Base-by-base conservation (phyloP, 2,113 vertebrate genomes). In the Sylvilagus bachmani region DNA sequence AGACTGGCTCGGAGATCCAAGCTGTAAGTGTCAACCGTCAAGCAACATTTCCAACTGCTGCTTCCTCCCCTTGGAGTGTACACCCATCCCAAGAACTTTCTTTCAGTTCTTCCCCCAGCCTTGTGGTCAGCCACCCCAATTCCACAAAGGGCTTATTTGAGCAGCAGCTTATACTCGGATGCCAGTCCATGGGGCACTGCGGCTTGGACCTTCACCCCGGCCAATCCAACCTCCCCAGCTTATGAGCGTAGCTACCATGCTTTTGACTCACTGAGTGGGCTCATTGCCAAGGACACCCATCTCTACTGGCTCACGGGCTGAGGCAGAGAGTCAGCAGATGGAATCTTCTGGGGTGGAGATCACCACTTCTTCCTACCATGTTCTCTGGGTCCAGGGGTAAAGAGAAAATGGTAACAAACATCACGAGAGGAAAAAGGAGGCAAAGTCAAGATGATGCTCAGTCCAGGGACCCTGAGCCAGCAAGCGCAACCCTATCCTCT, bases 321-420 rank as follows among this genome's bases (percentile, higher is more conserved):
- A 91, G 44, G 36, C 27, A 44, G 36, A 64, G 62, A 80, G 33
- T 55, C 70, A 58, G 14, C 75, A 67, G 75, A 25, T 3, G 73
- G 70, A 38, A 82, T 71, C 66, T 73, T 71, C 61, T 86, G 49
- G 81, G 61, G 38, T 89, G 19, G 55, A 90, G 93, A 79, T 86
- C 69, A 78, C 73, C 78, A 80, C 27, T 44, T 89, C 49, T 91
- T 96, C 80, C 88, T 62, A 27, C 38, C 69, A 61, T 85, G 55
- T 38, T 66, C 36, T 90, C 38, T 75, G 69, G 27, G 66, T 95
- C 44, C 29, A 93, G 74, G 5, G 33, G 62, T 81, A 75, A 53
- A 89, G 58, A 73, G 24, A 85, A 89, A 49, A 89, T 21, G 58
- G 70, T 78, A 55, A 83, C 44, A 89, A 81, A 70, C 21, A 79